These are phyloP conservation scores for Peromyscus californicus DNA, from an alignment of 2,113 vertebrate genomes.

Conservation along the genomic window DNA sequence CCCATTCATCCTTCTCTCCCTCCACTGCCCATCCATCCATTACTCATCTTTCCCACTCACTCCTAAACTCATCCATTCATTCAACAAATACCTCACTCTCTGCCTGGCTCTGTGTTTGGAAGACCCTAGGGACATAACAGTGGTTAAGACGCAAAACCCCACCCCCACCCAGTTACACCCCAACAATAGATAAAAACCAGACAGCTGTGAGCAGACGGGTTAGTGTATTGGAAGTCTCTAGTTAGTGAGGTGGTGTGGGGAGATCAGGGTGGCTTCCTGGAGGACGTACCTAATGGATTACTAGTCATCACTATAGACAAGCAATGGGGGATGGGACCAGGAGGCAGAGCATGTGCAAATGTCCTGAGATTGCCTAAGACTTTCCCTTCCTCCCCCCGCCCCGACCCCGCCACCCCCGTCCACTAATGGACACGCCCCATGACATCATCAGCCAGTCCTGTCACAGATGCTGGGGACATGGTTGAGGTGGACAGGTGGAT, in stretches of 20 bases:
- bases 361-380: not conserved
- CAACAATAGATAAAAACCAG: not conserved
- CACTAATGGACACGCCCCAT: not conserved
- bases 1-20: not conserved
- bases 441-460: not conserved
- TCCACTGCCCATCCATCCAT: not conserved
- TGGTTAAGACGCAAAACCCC: not conserved
- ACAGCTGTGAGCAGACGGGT: too few relatives aligned
- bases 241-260: rapidly evolving
- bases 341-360: not conserved
- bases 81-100: not conserved
- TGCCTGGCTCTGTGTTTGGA: not conserved
- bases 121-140: not conserved
- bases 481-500: not conserved
- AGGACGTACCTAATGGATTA: not conserved
- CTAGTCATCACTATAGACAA: not conserved
- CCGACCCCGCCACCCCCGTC: not conserved
- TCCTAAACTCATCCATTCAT: not conserved
- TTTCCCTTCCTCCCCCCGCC: too few relatives aligned
- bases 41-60: not conserved
- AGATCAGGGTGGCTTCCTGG: not conserved
- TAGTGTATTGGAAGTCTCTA: not conserved
- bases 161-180: not conserved
- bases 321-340: rapidly evolving
- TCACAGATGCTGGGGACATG: rapidly evolving